These are phyloP conservation scores for Xanthia icteritia DNA, from an alignment of 2,888 invertebrate species.

Conservation along the genomic window DNA sequence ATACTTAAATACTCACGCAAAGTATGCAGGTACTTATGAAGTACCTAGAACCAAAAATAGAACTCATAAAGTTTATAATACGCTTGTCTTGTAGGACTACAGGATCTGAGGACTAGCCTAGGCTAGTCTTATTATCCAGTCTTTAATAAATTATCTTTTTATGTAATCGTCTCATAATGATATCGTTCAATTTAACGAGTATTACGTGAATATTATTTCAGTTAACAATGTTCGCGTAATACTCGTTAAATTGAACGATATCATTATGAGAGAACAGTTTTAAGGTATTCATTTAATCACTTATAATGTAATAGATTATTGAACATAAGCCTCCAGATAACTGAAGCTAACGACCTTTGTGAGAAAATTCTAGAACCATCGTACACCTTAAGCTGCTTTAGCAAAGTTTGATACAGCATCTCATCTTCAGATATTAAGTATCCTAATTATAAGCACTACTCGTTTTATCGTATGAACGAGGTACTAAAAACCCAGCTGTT, in stretches of 20 bases:
- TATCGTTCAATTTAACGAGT: conserved; percentile 30
- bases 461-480: conserved; percentile 6
- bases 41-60: background rate
- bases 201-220: background rate
- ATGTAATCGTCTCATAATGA: conserved; percentile 4
- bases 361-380: background rate
- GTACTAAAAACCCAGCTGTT: conserved; percentile 1
- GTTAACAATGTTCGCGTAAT: background rate
- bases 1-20: background rate
- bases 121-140: background rate
- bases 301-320: conserved; percentile 14
- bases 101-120: background rate
- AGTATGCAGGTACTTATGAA: background rate
- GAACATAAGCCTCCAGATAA: background rate
- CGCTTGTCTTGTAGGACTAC: background rate
- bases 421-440: too few relatives aligned
- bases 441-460: conserved; percentile 6
- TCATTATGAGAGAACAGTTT: background rate
- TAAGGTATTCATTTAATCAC: background rate
- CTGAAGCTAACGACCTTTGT: background rate
- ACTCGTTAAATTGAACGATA: conserved; percentile 29
- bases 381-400: background rate
- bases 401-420: background rate
- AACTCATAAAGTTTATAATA: background rate
- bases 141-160: background rate